Evolutionary conservation across 2,113 vertebrate species (phyloP).

Genomic region (Xerus inauris): DNA sequence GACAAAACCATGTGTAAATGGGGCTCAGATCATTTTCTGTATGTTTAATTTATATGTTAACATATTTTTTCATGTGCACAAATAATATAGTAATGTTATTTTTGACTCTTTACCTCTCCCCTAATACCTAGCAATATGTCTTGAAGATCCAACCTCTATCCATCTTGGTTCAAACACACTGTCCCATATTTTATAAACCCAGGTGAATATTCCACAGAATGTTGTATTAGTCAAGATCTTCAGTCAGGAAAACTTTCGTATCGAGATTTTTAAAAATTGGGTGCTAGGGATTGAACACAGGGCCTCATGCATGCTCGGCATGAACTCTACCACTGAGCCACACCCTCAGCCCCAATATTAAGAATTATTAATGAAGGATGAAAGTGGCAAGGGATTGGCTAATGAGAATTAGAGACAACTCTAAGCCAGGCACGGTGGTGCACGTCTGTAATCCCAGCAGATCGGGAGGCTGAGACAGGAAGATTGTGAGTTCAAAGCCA

Average conservation of each 20-base stretch:
- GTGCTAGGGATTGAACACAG: not conserved
- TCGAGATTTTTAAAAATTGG: not conserved
- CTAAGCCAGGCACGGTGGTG: too few relatives aligned
- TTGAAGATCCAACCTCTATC: not conserved
- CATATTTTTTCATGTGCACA: not conserved
- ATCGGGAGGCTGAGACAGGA: too few relatives aligned
- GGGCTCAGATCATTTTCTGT: not conserved
- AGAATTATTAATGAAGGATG: not conserved
- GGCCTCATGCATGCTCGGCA: not conserved
- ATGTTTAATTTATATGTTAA: too few relatives aligned
- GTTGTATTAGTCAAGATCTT: too few relatives aligned
- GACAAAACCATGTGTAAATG: not conserved
- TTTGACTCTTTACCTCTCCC: rapidly evolving
- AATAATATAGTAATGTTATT: not conserved
- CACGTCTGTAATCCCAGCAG: too few relatives aligned
- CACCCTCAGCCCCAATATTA: not conserved
- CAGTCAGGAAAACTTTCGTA: not conserved
- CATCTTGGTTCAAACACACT: not conserved
- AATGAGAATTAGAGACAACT: not conserved
- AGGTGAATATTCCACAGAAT: not conserved
- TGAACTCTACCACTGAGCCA: not conserved
- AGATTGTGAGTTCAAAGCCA: too few relatives aligned
- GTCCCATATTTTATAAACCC: not conserved
- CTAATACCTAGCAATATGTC: too few relatives aligned
- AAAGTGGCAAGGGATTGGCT: not conserved